phyloP scores from a whole-genome alignment of 2,113 vertebrate species.

The Pelobates fuscus region DNA sequence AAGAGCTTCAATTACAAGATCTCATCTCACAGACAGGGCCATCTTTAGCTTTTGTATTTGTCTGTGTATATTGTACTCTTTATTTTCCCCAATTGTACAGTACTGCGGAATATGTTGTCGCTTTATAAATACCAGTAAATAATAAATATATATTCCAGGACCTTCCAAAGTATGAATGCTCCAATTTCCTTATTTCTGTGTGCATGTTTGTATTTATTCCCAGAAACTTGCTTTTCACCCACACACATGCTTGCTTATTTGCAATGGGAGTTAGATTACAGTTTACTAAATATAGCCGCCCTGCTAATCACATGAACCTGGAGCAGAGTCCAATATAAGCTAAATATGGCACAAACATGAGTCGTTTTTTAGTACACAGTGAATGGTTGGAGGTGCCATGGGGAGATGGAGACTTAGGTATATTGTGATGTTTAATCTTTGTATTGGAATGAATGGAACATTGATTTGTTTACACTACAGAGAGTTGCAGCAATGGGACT shows the following conservation, averaged over 20 bases:
- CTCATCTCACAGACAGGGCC: no score
- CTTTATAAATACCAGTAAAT: no score
- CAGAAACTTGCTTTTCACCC: no score
- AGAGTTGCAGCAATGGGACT: conserved; percentile 40
- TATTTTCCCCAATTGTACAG: no score
- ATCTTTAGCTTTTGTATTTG: no score
- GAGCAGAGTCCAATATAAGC: not conserved
- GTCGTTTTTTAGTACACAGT: conserved; percentile 71
- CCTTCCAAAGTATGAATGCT: no score
- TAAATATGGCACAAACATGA: conserved; percentile 70
- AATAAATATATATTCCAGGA: no score
- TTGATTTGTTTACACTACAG: conserved; percentile 56
- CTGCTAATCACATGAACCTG: conserved; percentile 31
- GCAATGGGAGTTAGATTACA: conserved; percentile 55
- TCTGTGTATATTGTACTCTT: no score
- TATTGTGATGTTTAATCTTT: conserved; percentile 53
- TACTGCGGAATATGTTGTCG: no score
- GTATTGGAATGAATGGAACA: not conserved
- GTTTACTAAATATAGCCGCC: conserved; percentile 55
- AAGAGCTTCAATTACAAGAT: no score
- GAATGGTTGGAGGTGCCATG: conserved; percentile 85
- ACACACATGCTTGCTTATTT: not conserved
- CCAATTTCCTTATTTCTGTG: no score
- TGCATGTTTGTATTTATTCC: no score
- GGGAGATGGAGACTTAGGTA: conserved; percentile 94